These are phyloP conservation scores for Stictonetta naevosa DNA, from an alignment of 2,113 vertebrate species.

Conservation along the genomic window DNA sequence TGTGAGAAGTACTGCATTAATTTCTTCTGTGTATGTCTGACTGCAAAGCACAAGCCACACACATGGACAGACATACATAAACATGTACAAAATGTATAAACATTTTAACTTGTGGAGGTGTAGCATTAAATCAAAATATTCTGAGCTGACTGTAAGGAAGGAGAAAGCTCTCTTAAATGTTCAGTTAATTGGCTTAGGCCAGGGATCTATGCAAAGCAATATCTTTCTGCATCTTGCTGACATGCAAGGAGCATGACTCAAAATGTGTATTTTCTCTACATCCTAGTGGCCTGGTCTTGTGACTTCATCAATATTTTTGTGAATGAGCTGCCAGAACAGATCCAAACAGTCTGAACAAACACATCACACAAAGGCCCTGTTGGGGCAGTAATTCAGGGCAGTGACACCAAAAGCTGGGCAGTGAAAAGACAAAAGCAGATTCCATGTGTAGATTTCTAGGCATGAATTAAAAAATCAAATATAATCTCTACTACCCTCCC, in stretches of 20 bases:
- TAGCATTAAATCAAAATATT: slow-evolving; percentile 2
- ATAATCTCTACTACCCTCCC: not conserved
- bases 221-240: not conserved
- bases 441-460: not conserved
- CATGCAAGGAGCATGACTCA: not conserved
- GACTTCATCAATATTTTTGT: not conserved
- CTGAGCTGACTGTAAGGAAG: not conserved
- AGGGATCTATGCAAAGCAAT: not conserved
- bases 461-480: slow-evolving; percentile 47
- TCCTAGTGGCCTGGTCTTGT: not conserved
- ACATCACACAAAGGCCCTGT: not conserved
- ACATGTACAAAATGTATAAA: not conserved
- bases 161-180: not conserved
- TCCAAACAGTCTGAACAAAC: not conserved
- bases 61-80: not conserved
- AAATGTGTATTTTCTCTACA: not conserved
- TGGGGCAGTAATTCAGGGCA: not conserved
- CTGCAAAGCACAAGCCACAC: not conserved
- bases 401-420: not conserved
- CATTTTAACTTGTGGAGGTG: not conserved
- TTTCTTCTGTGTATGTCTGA: not conserved
- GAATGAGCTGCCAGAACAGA: not conserved
- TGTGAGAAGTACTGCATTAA: not conserved
- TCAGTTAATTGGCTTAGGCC: not conserved
- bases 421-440: not conserved